These are phyloP conservation scores for Leucania comma DNA, from an alignment of 2,888 invertebrate genomes.

Conservation along the genomic window DNA sequence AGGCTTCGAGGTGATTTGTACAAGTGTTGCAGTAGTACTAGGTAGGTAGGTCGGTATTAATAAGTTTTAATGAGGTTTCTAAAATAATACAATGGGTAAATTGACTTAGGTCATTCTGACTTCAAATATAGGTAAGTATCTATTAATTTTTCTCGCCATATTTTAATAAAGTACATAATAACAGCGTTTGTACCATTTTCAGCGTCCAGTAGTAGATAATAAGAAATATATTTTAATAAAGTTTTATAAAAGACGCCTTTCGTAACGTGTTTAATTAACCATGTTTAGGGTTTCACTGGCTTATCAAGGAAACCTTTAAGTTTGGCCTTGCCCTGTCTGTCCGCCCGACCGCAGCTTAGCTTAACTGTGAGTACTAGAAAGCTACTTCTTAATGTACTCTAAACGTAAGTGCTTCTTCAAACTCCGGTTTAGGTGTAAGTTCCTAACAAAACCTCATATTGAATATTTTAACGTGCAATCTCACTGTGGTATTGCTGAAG, in stretches of 20 bases:
- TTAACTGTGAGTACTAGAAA: too few relatives aligned
- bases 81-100: neutral
- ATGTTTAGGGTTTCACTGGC: neutral
- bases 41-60: neutral
- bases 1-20: neutral
- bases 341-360: too few relatives aligned
- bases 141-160: neutral
- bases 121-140: neutral
- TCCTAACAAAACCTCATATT: too few relatives aligned
- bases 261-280: constrained; percentile 32
- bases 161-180: constrained; percentile 11
- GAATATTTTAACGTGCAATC: too few relatives aligned
- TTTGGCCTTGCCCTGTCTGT: too few relatives aligned
- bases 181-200: neutral
- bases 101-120: neutral
- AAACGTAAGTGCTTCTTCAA: too few relatives aligned
- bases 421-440: too few relatives aligned
- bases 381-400: too few relatives aligned
- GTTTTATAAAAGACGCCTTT: constrained; percentile 3
- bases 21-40: neutral
- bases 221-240: constrained; percentile 39
- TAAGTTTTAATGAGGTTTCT: neutral
- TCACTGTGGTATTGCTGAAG: too few relatives aligned
- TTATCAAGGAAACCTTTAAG: too few relatives aligned
- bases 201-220: neutral